phyloP scores from a whole-genome alignment of 2,113 vertebrate genomes.

The Phalacrocorax aristotelis region DNA sequence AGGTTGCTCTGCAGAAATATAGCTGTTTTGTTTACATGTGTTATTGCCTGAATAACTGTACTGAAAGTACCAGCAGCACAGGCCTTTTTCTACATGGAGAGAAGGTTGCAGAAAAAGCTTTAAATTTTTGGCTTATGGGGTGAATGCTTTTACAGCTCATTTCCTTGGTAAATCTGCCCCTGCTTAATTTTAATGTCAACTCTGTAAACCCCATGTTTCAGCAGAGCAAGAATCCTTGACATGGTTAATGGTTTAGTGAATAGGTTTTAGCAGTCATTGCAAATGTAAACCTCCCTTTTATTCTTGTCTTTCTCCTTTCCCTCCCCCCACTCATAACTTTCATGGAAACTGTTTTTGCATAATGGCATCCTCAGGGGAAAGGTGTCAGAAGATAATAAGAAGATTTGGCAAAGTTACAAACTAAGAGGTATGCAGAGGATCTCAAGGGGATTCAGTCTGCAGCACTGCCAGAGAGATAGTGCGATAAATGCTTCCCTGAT shows the following conservation, averaged over 20 bases:
- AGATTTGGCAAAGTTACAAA: slow-evolving; percentile 12
- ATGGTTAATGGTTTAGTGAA: not conserved
- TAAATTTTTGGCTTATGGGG: not conserved
- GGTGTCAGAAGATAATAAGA: slow-evolving; percentile 19
- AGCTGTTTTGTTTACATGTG: not conserved
- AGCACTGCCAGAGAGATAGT: not conserved
- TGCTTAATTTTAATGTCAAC: not conserved
- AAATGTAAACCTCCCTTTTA: not conserved
- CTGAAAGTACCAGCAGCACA: not conserved
- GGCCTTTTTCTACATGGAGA: not conserved
- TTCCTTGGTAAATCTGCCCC: not conserved
- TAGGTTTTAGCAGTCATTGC: not conserved
- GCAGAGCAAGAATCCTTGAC: not conserved
- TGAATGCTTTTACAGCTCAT: not conserved
- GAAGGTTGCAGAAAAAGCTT: not conserved
- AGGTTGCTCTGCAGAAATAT: not conserved
- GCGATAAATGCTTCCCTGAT: not conserved
- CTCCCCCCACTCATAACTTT: not conserved
- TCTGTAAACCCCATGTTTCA: not conserved
- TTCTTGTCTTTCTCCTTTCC: not conserved
- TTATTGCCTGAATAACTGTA: not conserved
- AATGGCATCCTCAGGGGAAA: not conserved
- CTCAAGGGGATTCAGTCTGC: not conserved
- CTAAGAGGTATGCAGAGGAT: not conserved
- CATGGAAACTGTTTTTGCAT: slow-evolving; percentile 5